Evolutionary conservation across 2,888 invertebrate species (phyloP).

Genomic region (Amblyjoppa fuscipennis): DNA sequence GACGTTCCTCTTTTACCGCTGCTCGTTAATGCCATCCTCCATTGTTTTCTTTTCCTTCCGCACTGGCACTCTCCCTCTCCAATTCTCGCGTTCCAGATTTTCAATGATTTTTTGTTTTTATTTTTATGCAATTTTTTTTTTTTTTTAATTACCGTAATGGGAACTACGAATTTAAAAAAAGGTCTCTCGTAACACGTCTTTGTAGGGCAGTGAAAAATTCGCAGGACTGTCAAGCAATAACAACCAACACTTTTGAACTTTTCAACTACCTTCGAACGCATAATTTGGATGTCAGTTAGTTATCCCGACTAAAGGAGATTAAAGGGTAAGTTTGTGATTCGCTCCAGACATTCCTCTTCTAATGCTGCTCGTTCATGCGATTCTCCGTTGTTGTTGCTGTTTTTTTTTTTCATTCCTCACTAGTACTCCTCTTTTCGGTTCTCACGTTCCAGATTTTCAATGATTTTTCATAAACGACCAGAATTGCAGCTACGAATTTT

Average conservation of each 20-base stretch:
- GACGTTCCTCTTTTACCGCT: slow-evolving; percentile 7
- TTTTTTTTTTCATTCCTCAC: slow-evolving; percentile 11
- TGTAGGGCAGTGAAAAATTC: no score
- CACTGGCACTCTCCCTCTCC: slow-evolving; percentile 1
- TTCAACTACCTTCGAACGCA: slow-evolving; percentile 66
- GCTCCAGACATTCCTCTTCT: slow-evolving; percentile 19
- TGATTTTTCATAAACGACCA: no score
- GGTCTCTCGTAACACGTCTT: no score
- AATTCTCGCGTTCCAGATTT: neutral
- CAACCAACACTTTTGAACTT: slow-evolving; percentile 48
- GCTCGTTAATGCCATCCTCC: slow-evolving; percentile 55
- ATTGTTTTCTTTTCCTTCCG: slow-evolving; percentile 26
- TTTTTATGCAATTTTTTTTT: no score
- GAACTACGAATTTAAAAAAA: neutral
- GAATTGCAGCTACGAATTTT: no score
- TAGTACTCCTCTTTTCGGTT: slow-evolving; percentile 4
- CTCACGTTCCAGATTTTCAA: neutral
- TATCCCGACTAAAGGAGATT: slow-evolving; percentile 57
- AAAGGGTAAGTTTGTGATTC: slow-evolving; percentile 31
- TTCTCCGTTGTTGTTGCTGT: slow-evolving; percentile 24
- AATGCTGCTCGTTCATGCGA: slow-evolving; percentile 49
- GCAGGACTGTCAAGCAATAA: neutral
- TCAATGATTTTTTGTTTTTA: no score
- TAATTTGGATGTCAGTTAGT: slow-evolving; percentile 76
- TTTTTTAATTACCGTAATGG: neutral